Evolutionary conservation across 2,113 vertebrate species (phyloP).

Genomic region (Cacatua alba): DNA sequence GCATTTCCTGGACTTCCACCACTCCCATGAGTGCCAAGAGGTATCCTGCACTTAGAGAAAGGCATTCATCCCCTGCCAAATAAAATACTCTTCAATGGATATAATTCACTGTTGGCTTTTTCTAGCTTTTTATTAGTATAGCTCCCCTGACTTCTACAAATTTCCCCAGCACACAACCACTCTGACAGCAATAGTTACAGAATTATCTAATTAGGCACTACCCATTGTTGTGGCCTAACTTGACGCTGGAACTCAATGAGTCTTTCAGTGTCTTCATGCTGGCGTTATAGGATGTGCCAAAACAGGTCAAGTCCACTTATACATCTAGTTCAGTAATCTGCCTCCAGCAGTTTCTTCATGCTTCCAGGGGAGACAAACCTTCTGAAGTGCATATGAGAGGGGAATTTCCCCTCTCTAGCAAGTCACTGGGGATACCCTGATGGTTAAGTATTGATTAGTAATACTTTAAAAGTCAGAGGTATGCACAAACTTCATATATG

Average conservation of each 20-base stretch:
- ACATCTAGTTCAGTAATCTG: constrained; percentile 21
- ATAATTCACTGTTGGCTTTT: not conserved
- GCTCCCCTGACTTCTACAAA: not conserved
- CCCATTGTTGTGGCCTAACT: not conserved
- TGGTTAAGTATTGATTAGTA: constrained; percentile 38
- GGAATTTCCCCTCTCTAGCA: constrained; percentile 12
- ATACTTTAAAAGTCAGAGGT: constrained; percentile 25
- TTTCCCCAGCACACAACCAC: not conserved
- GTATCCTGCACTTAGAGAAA: not conserved
- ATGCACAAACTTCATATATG: not conserved
- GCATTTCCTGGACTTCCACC: not conserved
- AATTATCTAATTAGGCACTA: not conserved
- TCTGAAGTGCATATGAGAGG: not conserved
- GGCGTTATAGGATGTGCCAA: not conserved
- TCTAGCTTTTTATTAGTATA: not conserved
- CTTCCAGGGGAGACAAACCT: constrained; percentile 37
- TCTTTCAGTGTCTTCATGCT: not conserved
- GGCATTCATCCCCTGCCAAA: not conserved
- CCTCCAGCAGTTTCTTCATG: not conserved
- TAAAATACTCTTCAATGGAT: not conserved
- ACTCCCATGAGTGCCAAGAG: not conserved
- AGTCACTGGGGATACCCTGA: not conserved
- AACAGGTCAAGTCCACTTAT: constrained; percentile 11
- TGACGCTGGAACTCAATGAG: accelerated
- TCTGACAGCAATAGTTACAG: not conserved